A percentile compares a stretch with the other conserved stretches of the same genome.
Conservation (phyloP, 2,113 vertebrate species). For the Myotis brandtii region DNA sequence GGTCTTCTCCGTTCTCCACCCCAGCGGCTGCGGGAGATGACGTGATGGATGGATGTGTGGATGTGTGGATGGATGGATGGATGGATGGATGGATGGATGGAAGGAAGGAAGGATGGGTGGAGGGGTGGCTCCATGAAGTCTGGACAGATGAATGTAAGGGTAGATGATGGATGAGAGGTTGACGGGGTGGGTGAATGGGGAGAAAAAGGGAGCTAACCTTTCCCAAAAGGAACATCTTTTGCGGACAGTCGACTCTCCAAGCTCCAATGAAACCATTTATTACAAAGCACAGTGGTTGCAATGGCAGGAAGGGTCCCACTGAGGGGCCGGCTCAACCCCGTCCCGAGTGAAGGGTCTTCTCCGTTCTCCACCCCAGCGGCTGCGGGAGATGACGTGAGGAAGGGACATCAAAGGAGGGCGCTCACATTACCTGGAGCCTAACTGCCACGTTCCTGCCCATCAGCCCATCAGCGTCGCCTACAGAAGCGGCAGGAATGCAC, state of each 20-base stretch:
- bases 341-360: not conserved
- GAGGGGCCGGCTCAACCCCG: fast-evolving
- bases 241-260: not conserved
- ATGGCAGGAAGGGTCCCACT: not conserved
- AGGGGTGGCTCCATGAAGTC: too few relatives aligned
- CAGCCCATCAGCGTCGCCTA: too few relatives aligned
- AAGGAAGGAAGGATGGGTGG: too few relatives aligned
- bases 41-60: not conserved
- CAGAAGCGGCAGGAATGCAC: not conserved
- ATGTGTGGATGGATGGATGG: not conserved
- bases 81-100: too few relatives aligned
- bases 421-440: constrained; percentile 5
- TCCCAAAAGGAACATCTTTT: not conserved
- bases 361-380: fast-evolving
- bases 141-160: not conserved
- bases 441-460: too few relatives aligned
- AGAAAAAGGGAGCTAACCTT: not conserved
- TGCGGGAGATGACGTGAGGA: fast-evolving
- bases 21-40: fast-evolving
- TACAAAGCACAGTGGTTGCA: not conserved
- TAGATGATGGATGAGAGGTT: too few relatives aligned
- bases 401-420: not conserved
- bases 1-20: not conserved
- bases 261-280: constrained; percentile 67
- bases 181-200: too few relatives aligned